Evolutionary conservation across 2,888 invertebrate species (phyloP).

Genomic region (Yponomeuta malinellus): DNA sequence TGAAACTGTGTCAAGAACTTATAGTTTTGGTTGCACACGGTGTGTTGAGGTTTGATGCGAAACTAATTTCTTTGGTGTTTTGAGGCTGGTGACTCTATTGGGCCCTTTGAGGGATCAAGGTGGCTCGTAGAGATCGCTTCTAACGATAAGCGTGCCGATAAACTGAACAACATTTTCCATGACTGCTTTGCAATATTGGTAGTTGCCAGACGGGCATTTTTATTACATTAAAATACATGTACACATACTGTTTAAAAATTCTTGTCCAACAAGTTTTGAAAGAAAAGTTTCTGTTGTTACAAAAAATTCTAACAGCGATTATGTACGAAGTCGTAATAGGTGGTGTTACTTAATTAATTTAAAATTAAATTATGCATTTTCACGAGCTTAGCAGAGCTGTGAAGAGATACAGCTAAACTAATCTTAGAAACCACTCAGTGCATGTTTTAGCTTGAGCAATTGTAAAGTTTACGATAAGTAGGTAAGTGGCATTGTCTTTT

Average conservation of each 20-base stretch:
- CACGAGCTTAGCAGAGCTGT: neutral
- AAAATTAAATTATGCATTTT: neutral
- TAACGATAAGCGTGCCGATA: neutral
- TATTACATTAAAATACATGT: no score
- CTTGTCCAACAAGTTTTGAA: no score
- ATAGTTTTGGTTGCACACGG: neutral
- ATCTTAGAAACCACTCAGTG: neutral
- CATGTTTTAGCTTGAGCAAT: neutral
- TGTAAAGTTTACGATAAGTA: neutral
- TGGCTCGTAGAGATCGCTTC: neutral
- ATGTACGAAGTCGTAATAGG: neutral
- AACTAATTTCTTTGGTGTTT: neutral
- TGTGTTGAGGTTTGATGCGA: neutral
- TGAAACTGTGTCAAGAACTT: neutral
- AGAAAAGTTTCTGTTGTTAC: no score
- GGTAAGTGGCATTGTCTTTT: neutral
- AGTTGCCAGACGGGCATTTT: no score
- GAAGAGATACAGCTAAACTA: neutral
- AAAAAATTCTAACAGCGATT: no score
- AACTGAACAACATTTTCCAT: neutral
- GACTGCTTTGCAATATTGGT: no score
- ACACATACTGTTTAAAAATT: no score
- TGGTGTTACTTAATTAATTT: neutral
- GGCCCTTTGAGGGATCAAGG: neutral
- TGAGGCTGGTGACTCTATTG: neutral